A percentile compares a stretch with the other conserved stretches of the same genome.
Conservation (phyloP, 1,140 invertebrate species). For the Listronotus oregonensis region DNA sequence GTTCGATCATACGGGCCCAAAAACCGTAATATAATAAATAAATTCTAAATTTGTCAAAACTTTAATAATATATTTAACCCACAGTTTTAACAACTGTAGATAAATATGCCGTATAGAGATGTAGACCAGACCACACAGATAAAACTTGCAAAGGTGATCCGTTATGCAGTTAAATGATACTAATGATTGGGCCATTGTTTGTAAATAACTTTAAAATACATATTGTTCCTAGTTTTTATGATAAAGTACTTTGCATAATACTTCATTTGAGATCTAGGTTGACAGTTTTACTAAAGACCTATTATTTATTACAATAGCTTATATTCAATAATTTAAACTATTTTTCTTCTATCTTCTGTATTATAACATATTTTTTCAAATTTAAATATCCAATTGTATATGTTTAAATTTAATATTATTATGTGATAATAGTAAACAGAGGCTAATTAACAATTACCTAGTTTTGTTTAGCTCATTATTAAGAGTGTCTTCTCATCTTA, state of each 20-base stretch:
- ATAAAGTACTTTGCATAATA: slow-evolving; percentile 3
- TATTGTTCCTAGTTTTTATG: slow-evolving; percentile 18
- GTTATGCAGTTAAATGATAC: slow-evolving; percentile 18
- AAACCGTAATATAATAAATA: slow-evolving; percentile 21
- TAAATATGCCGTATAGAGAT: slow-evolving; percentile 5
- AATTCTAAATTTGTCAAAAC: slow-evolving; percentile 3
- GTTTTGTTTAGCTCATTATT: no score
- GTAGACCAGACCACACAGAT: slow-evolving; percentile 8
- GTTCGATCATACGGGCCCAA: slow-evolving; percentile 8
- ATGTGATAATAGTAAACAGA: no score
- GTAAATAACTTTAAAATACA: slow-evolving; percentile 20
- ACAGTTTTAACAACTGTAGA: slow-evolving; percentile 5
- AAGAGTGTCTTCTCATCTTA: no score
- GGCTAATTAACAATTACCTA: no score
- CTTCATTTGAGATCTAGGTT: slow-evolving; percentile 9
- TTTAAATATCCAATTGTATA: no score
- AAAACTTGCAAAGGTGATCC: slow-evolving; percentile 5
- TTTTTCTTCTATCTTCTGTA: no score
- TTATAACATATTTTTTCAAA: no score
- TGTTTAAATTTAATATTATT: no score
- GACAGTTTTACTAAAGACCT: slow-evolving; percentile 5
- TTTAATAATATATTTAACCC: background rate
- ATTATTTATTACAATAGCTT: background rate
- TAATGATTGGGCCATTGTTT: slow-evolving; percentile 27
- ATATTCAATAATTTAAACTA: no score